phyloP scores from a whole-genome alignment of 2,888 invertebrate genomes.

The Trichopoda pennipes region DNA sequence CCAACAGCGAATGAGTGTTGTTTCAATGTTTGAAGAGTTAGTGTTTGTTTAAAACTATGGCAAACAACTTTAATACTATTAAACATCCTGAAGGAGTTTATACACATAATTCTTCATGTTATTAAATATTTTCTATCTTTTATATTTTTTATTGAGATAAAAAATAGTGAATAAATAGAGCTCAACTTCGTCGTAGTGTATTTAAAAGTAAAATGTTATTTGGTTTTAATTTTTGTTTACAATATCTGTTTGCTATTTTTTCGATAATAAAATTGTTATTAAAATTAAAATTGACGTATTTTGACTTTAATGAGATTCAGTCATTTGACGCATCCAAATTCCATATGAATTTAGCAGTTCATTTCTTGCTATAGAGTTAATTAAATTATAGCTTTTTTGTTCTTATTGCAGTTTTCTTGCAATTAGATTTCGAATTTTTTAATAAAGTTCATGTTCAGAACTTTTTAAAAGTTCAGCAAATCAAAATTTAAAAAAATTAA shows the following conservation, averaged over 20 bases:
- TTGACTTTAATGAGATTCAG: slow-evolving; percentile 19
- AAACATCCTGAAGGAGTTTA: no score
- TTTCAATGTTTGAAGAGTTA: no score
- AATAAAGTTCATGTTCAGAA: slow-evolving; percentile 55
- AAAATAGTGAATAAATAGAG: no score
- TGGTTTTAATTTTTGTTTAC: background rate
- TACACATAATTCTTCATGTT: no score
- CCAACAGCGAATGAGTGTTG: no score
- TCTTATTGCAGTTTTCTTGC: slow-evolving; percentile 13
- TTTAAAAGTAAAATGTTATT: background rate
- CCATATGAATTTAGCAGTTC: slow-evolving; percentile 30
- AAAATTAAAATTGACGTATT: slow-evolving; percentile 32
- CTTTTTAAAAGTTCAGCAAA: slow-evolving; percentile 51
- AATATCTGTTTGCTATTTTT: background rate
- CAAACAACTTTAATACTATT: no score
- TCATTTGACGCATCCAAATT: slow-evolving; percentile 41
- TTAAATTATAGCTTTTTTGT: slow-evolving; percentile 53
- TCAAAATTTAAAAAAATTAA: slow-evolving; percentile 43
- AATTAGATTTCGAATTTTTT: slow-evolving; percentile 40
- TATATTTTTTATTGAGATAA: no score
- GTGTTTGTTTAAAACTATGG: no score
- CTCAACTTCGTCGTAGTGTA: no score
- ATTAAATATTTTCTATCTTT: no score
- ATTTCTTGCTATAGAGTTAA: slow-evolving; percentile 57
- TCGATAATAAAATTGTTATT: slow-evolving; percentile 22